Evolutionary conservation across 2,113 vertebrate genomes (phyloP).

Genomic region (Aptenodytes forsteri): DNA sequence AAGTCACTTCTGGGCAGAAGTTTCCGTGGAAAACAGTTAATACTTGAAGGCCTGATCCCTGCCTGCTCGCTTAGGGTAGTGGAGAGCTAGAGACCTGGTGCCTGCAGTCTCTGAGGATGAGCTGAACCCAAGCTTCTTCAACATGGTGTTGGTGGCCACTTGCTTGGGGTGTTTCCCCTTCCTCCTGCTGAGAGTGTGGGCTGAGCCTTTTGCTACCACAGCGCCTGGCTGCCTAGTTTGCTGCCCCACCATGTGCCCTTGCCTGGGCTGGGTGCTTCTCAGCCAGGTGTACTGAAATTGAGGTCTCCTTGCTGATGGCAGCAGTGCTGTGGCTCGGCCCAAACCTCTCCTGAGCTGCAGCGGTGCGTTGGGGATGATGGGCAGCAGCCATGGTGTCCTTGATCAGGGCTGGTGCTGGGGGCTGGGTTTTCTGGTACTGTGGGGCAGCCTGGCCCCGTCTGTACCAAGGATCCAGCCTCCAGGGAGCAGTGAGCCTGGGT

Average conservation of each 20-base stretch:
- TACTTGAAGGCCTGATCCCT: not conserved
- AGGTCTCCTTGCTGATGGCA: not conserved
- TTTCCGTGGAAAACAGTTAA: not conserved
- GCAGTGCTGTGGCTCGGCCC: not conserved
- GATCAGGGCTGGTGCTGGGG: not conserved
- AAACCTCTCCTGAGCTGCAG: not conserved
- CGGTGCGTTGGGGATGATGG: accelerated
- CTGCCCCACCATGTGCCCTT: not conserved
- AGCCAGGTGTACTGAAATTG: not conserved
- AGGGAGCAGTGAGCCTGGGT: not conserved
- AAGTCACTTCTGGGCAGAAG: accelerated
- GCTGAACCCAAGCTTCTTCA: not conserved
- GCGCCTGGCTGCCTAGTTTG: accelerated
- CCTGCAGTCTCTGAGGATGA: not conserved
- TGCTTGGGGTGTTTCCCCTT: not conserved
- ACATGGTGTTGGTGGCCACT: accelerated
- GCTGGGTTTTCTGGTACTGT: not conserved
- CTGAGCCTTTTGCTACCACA: not conserved
- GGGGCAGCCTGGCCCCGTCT: not conserved
- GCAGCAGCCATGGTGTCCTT: not conserved
- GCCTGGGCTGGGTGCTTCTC: not conserved
- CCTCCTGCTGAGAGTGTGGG: not conserved
- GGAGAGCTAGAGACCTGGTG: not conserved
- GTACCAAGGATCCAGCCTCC: not conserved
- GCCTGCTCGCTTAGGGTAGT: not conserved